Percentiles rank a stretch among this genome's conserved stretches.
Conservation (phyloP, 64 coral and sea anemone species). For the Catalaphyllia jardinei region DNA sequence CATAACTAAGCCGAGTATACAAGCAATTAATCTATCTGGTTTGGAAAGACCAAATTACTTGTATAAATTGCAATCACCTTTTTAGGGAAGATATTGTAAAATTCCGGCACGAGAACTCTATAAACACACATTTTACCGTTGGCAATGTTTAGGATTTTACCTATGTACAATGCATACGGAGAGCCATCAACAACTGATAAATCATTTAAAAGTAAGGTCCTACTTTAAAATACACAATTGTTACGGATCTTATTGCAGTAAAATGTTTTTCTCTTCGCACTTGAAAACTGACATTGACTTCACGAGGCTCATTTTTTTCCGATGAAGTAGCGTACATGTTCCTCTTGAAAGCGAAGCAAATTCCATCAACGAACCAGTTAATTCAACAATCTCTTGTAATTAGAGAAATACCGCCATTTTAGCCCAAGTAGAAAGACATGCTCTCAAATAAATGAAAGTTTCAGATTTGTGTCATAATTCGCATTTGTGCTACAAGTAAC, state of each 20-base stretch:
- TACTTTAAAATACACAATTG: background rate
- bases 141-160: background rate
- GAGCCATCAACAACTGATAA: background rate
- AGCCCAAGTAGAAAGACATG: too few species aligned
- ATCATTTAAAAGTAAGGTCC: background rate
- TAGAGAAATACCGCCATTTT: too few species aligned
- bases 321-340: background rate
- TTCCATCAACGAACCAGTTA: too few species aligned
- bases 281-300: background rate
- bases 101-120: background rate
- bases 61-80: background rate
- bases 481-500: too few species aligned
- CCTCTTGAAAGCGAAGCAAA: too few species aligned
- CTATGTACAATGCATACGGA: background rate
- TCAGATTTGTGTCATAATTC: background rate
- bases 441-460: background rate
- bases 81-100: background rate
- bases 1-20: background rate
- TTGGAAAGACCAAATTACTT: background rate
- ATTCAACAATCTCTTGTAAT: too few species aligned
- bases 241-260: background rate
- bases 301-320: background rate
- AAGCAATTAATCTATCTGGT: background rate
- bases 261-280: background rate
- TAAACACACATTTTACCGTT: background rate